These are phyloP conservation scores for Drosophila neocordata DNA, from an alignment of 1,140 invertebrate genomes.

Conservation along the genomic window DNA sequence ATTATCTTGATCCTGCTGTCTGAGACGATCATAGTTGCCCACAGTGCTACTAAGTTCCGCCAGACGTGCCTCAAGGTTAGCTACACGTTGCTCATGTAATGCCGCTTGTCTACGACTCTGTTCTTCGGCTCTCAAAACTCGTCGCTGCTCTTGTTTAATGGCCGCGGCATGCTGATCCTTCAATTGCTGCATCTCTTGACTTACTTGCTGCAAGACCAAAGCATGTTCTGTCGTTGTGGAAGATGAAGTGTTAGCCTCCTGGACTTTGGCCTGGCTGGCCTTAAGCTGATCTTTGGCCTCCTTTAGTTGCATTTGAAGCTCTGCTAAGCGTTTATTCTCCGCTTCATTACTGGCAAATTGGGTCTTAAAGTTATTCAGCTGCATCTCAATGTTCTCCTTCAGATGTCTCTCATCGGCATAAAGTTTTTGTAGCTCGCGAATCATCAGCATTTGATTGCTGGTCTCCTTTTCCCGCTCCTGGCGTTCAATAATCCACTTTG, in stretches of 20 bases:
- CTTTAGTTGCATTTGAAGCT: conserved; percentile 87
- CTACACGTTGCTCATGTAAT: conserved; percentile 89
- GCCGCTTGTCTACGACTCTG: conserved; percentile 87
- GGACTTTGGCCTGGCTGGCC: conserved; percentile 83
- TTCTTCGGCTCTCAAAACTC: conserved; percentile 87
- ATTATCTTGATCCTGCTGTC: conserved; percentile 89
- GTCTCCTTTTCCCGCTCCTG: conserved; percentile 91
- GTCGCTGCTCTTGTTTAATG: conserved; percentile 83
- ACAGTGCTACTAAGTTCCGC: conserved; percentile 91
- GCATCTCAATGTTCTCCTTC: conserved; percentile 86
- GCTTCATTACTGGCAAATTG: conserved; percentile 78
- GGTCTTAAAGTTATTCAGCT: conserved; percentile 84
- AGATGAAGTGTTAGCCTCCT: conserved; percentile 23
- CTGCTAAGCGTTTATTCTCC: conserved; percentile 66
- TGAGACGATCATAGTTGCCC: conserved; percentile 89
- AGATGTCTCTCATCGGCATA: conserved; percentile 85
- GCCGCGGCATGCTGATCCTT: conserved; percentile 88
- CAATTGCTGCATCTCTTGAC: conserved; percentile 88
- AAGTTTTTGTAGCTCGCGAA: conserved; percentile 87
- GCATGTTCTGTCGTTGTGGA: conserved; percentile 82
- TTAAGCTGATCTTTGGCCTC: conserved; percentile 86
- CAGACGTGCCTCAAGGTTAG: conserved; percentile 89
- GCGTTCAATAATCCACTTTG: conserved; percentile 89
- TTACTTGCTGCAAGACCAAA: conserved; percentile 86
- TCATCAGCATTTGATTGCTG: conserved; percentile 88